These are phyloP conservation scores for Podocnemis expansa DNA, from an alignment of 2,113 vertebrate genomes.

Conservation along the genomic window DNA sequence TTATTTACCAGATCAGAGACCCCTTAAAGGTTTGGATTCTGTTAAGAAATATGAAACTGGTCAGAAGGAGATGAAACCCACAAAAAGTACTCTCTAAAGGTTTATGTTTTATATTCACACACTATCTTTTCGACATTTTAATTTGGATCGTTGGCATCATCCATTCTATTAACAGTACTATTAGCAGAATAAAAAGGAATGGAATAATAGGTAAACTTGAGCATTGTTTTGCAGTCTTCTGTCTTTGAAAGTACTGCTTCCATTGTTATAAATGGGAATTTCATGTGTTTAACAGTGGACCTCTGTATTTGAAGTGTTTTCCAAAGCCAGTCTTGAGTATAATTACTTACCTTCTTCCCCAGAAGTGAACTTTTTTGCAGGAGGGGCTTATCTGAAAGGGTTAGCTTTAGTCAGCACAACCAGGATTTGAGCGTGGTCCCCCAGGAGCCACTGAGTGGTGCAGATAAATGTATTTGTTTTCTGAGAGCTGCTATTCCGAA, in stretches of 20 bases:
- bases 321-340: not conserved
- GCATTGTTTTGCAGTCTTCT: not conserved
- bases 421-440: not conserved
- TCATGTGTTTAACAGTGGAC: rapidly evolving
- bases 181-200: not conserved
- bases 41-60: not conserved
- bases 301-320: not conserved
- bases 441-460: not conserved
- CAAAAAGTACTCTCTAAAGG: not conserved
- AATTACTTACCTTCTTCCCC: not conserved
- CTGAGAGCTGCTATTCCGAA: not conserved
- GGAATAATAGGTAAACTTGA: not conserved
- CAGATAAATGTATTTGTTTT: not conserved
- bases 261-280: rapidly evolving
- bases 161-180: not conserved
- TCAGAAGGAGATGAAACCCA: not conserved
- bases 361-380: not conserved
- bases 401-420: conserved; percentile 3
- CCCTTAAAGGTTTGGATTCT: not conserved
- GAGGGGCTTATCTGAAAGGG: not conserved
- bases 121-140: not conserved
- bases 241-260: not conserved
- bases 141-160: not conserved
- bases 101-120: not conserved
- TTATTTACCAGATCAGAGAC: not conserved